Conservation (phyloP, 2,113 vertebrate species). For the Cnemophilus loriae region DNA sequence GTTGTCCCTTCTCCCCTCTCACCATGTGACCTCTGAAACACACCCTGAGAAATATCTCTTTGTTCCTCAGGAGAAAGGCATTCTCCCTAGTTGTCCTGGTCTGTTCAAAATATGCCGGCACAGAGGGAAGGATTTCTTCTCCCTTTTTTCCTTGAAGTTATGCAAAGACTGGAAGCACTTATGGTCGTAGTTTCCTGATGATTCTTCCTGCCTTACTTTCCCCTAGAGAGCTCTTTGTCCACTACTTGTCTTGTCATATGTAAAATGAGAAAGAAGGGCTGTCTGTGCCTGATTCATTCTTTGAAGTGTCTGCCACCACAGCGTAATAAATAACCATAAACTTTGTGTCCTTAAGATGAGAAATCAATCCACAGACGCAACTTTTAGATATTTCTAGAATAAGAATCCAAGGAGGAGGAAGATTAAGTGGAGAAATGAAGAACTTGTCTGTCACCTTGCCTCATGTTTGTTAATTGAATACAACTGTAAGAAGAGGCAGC, state of each 20-base stretch:
- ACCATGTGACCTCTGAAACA: neutral
- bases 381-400: neutral
- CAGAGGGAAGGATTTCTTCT: neutral
- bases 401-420: neutral
- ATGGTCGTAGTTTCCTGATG: neutral
- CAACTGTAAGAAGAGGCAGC: neutral
- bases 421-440: neutral
- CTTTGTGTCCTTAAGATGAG: neutral
- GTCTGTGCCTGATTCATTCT: neutral
- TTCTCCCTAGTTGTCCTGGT: neutral
- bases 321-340: neutral
- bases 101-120: neutral
- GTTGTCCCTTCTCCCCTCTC: neutral
- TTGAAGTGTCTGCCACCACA: neutral
- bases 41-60: neutral
- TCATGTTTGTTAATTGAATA: conserved; percentile 6
- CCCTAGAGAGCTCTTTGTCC: neutral
- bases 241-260: neutral
- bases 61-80: neutral
- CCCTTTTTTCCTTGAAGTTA: neutral
- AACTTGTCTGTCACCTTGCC: conserved; percentile 10
- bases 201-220: neutral
- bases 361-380: conserved; percentile 1
- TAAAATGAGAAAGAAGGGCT: neutral
- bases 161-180: neutral